A percentile compares a stretch with the other conserved stretches of the same genome.
phyloP scores from a whole-genome alignment of 2,888 invertebrate genomes.

The Beris morrisii region DNA sequence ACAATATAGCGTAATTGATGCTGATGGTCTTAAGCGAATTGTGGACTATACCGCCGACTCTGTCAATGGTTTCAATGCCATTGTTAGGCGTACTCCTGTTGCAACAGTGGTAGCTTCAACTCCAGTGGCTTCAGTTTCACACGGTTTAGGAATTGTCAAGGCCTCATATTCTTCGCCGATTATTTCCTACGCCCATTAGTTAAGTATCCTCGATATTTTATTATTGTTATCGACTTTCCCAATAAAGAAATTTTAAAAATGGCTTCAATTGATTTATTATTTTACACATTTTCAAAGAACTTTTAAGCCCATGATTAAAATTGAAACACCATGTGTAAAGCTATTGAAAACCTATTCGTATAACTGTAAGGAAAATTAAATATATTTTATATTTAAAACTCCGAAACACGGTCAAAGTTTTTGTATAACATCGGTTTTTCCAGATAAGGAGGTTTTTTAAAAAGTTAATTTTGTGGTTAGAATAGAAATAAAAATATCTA shows the following conservation, averaged over 20 bases:
- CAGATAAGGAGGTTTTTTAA: too few species aligned
- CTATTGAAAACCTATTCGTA: too few species aligned
- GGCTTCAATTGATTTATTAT: too few species aligned
- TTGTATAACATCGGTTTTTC: too few species aligned
- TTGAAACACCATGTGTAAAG: too few species aligned
- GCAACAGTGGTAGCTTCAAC: slow-evolving; percentile 10
- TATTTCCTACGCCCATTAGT: slow-evolving; percentile 21
- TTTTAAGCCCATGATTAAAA: too few species aligned
- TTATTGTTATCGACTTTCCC: slow-evolving; percentile 7
- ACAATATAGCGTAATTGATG: slow-evolving; percentile 51
- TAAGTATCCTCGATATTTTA: slow-evolving; percentile 43
- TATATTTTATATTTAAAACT: too few species aligned
- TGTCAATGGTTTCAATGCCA: slow-evolving; percentile 52
- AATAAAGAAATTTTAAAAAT: neutral
- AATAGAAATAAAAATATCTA: too few species aligned
- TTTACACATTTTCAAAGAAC: too few species aligned
- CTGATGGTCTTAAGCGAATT: slow-evolving; percentile 50
- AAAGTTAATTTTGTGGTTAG: too few species aligned
- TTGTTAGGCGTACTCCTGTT: slow-evolving; percentile 43
- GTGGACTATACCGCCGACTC: slow-evolving; percentile 52
- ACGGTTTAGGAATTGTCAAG: slow-evolving; percentile 39
- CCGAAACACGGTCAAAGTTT: too few species aligned
- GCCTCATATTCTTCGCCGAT: slow-evolving; percentile 28
- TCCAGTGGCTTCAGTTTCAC: slow-evolving; percentile 32
- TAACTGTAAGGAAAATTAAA: too few species aligned